phyloP scores from a whole-genome alignment of 2,113 vertebrate species.

The Thermophis baileyi region DNA sequence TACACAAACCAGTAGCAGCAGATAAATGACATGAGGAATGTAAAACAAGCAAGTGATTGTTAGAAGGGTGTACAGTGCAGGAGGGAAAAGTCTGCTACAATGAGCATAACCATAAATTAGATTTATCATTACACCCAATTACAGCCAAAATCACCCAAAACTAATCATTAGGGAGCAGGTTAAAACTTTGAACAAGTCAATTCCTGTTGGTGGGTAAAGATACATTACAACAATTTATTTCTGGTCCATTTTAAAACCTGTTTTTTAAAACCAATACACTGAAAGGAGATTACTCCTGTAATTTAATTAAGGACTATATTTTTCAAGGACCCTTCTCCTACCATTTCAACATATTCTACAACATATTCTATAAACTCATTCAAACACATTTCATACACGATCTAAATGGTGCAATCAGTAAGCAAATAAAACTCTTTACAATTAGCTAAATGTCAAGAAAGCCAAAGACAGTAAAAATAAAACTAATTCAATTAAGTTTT shows the following conservation, averaged over 20 bases:
- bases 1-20: neutral
- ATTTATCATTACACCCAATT: neutral
- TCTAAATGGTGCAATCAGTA: neutral
- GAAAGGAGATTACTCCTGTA: neutral
- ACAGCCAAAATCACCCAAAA: neutral
- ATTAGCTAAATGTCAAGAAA: neutral
- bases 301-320: neutral
- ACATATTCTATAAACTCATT: neutral
- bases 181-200: neutral
- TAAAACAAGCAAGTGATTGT: neutral
- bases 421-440: neutral
- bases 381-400: neutral
- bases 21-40: neutral
- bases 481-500: neutral
- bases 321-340: neutral
- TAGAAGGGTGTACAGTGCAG: neutral
- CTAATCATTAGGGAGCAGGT: neutral
- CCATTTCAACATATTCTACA: neutral
- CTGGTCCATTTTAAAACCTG: neutral
- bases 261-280: neutral
- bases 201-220: neutral
- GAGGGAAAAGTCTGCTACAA: neutral
- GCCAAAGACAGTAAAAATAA: neutral
- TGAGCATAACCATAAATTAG: neutral
- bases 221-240: neutral